Conservation (phyloP, 2,888 invertebrate species). For the Thecocarcelia acutangulata region DNA sequence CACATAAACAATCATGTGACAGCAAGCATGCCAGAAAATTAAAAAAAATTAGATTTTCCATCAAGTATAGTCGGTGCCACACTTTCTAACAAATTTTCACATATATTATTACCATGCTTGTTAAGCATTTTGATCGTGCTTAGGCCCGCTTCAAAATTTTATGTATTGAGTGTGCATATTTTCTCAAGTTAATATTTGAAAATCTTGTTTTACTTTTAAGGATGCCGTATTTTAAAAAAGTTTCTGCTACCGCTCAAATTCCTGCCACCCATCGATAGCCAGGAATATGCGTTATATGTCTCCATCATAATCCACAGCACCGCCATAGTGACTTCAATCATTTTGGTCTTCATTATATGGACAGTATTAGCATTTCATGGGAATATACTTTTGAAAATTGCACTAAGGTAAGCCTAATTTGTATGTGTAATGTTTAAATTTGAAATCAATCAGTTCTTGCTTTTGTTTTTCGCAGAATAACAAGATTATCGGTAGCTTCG, state of each 20-base stretch:
- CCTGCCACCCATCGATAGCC: constrained; percentile 71
- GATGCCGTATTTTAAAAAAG: constrained; percentile 75
- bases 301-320: constrained; percentile 75
- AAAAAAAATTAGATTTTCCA: too few species aligned
- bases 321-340: constrained; percentile 74
- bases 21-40: too few species aligned
- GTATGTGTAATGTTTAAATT: neutral
- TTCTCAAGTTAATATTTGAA: too few species aligned
- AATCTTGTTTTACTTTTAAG: constrained; percentile 61
- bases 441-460: neutral
- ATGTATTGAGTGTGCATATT: too few species aligned
- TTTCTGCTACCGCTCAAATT: constrained; percentile 70
- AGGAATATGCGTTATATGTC: constrained; percentile 74
- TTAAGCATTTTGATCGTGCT: too few species aligned
- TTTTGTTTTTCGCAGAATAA: constrained; percentile 65
- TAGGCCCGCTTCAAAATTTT: too few species aligned
- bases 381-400: constrained; percentile 73
- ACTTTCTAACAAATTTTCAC: too few species aligned
- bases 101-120: too few species aligned
- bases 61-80: too few species aligned
- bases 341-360: constrained; percentile 72
- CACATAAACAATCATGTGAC: too few species aligned
- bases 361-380: constrained; percentile 72
- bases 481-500: constrained; percentile 71
- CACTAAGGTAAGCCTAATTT: constrained; percentile 69